phyloP scores from a whole-genome alignment of 1,140 invertebrate genomes.

The Prorops nasuta region DNA sequence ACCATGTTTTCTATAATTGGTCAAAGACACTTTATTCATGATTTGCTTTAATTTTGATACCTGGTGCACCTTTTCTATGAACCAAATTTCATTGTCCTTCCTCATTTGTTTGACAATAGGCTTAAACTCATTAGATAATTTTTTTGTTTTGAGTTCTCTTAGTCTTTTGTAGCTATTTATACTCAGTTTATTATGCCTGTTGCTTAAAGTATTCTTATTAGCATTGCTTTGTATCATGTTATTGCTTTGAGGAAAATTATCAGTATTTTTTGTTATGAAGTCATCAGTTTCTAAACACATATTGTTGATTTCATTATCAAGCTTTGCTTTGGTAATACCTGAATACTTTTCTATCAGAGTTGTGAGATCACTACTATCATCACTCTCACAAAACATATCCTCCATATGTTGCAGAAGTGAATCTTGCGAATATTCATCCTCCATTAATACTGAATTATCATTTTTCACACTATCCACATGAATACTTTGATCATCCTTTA shows the following conservation, averaged over 20 bases:
- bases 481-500: too few relatives aligned
- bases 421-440: constrained; percentile 36
- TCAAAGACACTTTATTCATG: constrained; percentile 36
- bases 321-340: constrained; percentile 29
- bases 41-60: constrained; percentile 32
- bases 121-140: neutral
- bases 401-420: constrained; percentile 41
- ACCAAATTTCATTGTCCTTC: constrained; percentile 35
- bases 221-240: neutral
- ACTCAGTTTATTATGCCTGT: neutral
- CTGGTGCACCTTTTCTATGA: constrained; percentile 40
- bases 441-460: constrained; percentile 6
- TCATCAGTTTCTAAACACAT: constrained; percentile 19
- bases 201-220: constrained; percentile 1
- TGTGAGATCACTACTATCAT: constrained; percentile 41
- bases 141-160: neutral
- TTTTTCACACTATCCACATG: neutral
- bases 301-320: constrained; percentile 33
- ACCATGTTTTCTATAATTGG: constrained; percentile 37
- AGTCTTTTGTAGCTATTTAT: neutral
- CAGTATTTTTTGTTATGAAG: neutral
- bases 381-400: constrained; percentile 47
- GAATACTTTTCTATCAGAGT: constrained; percentile 42
- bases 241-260: constrained; percentile 1
- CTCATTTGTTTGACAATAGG: constrained; percentile 16